Evolutionary conservation across 2,888 invertebrate genomes (phyloP).

Genomic region (Ochlodes sylvanus): DNA sequence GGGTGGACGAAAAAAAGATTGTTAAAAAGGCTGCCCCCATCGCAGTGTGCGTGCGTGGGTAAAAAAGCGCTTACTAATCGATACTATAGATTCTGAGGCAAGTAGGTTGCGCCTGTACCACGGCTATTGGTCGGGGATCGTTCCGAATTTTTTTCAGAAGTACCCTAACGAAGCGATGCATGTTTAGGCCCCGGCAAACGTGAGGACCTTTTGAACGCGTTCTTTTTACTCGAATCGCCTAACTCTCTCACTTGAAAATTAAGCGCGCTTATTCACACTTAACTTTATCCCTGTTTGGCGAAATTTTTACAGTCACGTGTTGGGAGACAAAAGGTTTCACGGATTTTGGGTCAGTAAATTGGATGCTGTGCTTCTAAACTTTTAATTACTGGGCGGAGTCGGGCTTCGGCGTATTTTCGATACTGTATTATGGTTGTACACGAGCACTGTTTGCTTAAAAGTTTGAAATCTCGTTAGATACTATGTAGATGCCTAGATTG

Average conservation of each 20-base stretch:
- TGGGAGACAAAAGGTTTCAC: slow-evolving; percentile 42
- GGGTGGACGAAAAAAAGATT: slow-evolving; percentile 84
- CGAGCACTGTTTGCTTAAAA: background rate
- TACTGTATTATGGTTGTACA: no score
- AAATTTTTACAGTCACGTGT: slow-evolving; percentile 52
- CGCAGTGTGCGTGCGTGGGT: slow-evolving; percentile 81
- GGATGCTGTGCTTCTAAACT: slow-evolving; percentile 18
- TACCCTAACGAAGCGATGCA: slow-evolving; percentile 75
- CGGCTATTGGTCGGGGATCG: slow-evolving; percentile 72
- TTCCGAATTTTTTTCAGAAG: slow-evolving; percentile 63
- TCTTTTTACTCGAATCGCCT: slow-evolving; percentile 61
- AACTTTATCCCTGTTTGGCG: slow-evolving; percentile 64
- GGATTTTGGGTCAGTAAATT: slow-evolving; percentile 30
- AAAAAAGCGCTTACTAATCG: slow-evolving; percentile 84
- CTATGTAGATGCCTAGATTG: no score
- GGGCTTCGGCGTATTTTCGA: background rate
- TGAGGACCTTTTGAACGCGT: slow-evolving; percentile 68
- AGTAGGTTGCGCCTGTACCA: slow-evolving; percentile 76
- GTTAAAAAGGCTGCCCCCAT: slow-evolving; percentile 83
- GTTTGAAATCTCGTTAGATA: background rate
- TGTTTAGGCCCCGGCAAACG: slow-evolving; percentile 74
- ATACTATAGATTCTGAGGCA: slow-evolving; percentile 84
- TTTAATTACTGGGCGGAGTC: slow-evolving; percentile 12
- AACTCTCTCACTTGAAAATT: slow-evolving; percentile 69
- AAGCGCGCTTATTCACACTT: slow-evolving; percentile 75